Conservation (phyloP, 2,888 invertebrate species). For the Nineta flava region DNA sequence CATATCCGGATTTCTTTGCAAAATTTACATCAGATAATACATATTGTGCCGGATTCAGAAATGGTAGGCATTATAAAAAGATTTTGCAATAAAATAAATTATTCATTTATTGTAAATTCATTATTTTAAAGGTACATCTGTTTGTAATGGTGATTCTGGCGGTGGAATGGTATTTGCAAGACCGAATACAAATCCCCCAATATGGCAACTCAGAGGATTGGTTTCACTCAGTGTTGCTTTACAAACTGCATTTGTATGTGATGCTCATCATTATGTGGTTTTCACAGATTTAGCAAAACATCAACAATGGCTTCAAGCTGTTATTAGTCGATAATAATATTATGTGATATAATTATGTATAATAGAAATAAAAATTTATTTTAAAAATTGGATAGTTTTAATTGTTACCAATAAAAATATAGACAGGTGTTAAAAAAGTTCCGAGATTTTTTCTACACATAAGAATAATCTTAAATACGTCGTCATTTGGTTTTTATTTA, state of each 20-base stretch:
- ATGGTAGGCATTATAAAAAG: conserved; percentile 20
- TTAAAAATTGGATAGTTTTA: too few relatives aligned
- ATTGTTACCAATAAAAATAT: too few relatives aligned
- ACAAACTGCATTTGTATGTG: conserved; percentile 39
- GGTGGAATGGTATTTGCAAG: conserved; percentile 27
- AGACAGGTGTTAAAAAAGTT: too few relatives aligned
- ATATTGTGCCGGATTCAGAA: conserved; percentile 30
- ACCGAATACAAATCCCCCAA: conserved; percentile 14
- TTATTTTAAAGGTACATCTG: conserved; percentile 31
- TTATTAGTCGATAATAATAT: neutral
- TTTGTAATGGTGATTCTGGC: conserved; percentile 33
- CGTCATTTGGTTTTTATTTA: too few relatives aligned
- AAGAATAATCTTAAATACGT: too few relatives aligned
- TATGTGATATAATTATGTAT: neutral
- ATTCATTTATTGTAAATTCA: conserved; percentile 4
- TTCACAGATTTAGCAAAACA: conserved; percentile 44
- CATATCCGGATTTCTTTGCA: conserved; percentile 42
- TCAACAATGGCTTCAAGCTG: conserved; percentile 29
- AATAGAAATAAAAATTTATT: too few relatives aligned
- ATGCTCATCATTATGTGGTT: conserved; percentile 40
- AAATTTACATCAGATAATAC: conserved; percentile 39
- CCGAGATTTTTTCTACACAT: too few relatives aligned
- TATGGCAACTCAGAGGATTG: conserved; percentile 30
- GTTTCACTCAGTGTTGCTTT: conserved; percentile 40
- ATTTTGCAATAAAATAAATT: neutral